phyloP scores from a whole-genome alignment of 2,888 invertebrate species.

The Polydrusus pterygomalis region DNA sequence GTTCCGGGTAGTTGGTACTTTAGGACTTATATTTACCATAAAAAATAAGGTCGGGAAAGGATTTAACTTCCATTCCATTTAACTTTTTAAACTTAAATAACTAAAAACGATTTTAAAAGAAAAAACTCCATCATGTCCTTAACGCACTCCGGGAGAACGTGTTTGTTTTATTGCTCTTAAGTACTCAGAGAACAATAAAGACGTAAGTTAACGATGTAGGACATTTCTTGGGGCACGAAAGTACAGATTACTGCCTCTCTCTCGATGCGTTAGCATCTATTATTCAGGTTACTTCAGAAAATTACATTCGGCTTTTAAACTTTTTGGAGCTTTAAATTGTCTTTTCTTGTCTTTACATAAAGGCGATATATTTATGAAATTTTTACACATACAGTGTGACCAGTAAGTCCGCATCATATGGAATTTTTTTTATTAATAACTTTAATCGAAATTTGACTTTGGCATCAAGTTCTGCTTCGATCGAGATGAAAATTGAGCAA shows the following conservation, averaged over 20 bases:
- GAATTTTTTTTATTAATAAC: too few relatives aligned
- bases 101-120: not conserved
- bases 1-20: too few relatives aligned
- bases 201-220: slow-evolving; percentile 26
- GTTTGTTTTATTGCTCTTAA: slow-evolving; percentile 30
- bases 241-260: slow-evolving; percentile 5
- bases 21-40: too few relatives aligned
- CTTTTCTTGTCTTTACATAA: too few relatives aligned
- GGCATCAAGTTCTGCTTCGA: too few relatives aligned
- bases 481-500: too few relatives aligned
- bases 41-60: too few relatives aligned
- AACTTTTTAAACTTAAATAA: not conserved
- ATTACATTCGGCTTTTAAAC: not conserved
- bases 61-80: too few relatives aligned
- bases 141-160: not conserved
- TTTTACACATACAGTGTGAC: too few relatives aligned
- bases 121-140: not conserved
- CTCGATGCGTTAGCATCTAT: not conserved
- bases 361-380: too few relatives aligned
- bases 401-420: too few relatives aligned
- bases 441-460: too few relatives aligned
- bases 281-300: slow-evolving; percentile 2
- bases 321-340: not conserved
- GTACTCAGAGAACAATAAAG: slow-evolving; percentile 21
- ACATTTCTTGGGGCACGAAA: slow-evolving; percentile 17